Base-by-base conservation (phyloP, 2,113 vertebrate genomes). In the Tychaedon coryphoeus region DNA sequence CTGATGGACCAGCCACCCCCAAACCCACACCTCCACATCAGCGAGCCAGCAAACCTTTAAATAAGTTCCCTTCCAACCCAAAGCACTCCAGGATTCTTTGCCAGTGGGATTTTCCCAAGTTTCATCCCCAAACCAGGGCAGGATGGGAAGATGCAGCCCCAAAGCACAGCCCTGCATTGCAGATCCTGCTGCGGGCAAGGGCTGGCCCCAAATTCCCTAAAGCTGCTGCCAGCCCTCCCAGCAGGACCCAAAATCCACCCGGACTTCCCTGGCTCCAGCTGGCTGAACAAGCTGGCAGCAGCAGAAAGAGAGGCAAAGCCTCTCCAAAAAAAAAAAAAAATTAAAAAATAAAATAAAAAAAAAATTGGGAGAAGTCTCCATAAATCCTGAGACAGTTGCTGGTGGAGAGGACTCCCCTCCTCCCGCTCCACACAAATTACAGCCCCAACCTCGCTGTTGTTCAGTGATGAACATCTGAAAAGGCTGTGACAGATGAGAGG, bases 401-500 rank as follows among this genome's bases (percentile, higher is more conserved):
- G 65, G 50, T 2, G 61, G 73, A 29, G 65, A 60, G 72, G 66
- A 29, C 51, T 88, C 88, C 66, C 91, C 94, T 92, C 91, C 87
- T 90, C 94, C 64, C 48, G 81, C n/a, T n/a, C n/a, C 23, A 0
- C 90, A 79, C 48, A 19, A 94, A 90, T 95, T 40, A 89, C 2
- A 48, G 91, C 86, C 80, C 75, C 36, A 4, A 50, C 90, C n/a
- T 53, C 1, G 2, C 92, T 48, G 61, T 23, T 73, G 92, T 58
- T 73, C 34, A 1, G 79, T 42, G 94, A 83, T 54, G 92, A 94
- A 80, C 79, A 62, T 72, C 89, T 89, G 86, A 94, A 91, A 90
- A 56, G 43, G 80, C 75, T 53, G 86, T 58, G 94, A 81, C 86
- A 69, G 94, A 74, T 74, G 92, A 92, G 93, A 64, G 84, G 48